Evolutionary conservation across 2,797 vertebrate genomes (phyloP).

Genomic region (Choloepus didactylus): DNA sequence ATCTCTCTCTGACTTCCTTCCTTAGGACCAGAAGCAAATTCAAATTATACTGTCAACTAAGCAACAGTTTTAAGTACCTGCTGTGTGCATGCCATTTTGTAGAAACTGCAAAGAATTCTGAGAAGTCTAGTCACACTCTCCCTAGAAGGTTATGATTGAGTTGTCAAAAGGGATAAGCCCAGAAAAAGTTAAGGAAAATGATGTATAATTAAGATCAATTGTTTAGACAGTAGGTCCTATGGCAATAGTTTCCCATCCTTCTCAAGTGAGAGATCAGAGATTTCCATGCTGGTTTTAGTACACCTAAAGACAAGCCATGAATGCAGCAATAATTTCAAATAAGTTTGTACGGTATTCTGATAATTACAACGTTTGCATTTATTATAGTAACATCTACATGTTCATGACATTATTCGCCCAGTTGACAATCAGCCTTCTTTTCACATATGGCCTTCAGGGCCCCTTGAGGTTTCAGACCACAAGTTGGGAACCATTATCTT

Average conservation of each 20-base stretch:
- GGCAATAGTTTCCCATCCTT: constrained; percentile 7
- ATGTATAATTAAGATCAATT: not conserved
- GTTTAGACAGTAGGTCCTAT: constrained; percentile 17
- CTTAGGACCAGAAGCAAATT: constrained; percentile 40
- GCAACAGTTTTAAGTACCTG: not conserved
- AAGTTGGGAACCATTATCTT: not conserved
- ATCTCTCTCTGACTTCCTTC: not conserved
- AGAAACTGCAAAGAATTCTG: not conserved
- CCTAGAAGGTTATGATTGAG: constrained; percentile 12
- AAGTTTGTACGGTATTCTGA: constrained; percentile 4
- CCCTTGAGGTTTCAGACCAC: not conserved
- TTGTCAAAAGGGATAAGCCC: constrained; percentile 1
- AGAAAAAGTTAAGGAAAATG: constrained; percentile 18
- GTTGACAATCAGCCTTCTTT: not conserved
- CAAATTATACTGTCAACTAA: constrained; percentile 34
- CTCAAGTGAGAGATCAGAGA: not conserved
- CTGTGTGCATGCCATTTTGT: not conserved
- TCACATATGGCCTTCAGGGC: not conserved
- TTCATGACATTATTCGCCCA: not conserved
- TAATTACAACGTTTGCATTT: not conserved
- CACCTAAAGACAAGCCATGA: not conserved
- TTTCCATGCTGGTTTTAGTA: not conserved
- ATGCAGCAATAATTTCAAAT: constrained; percentile 37
- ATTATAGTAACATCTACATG: not conserved
- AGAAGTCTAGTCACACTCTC: not conserved